Evolutionary conservation across 30 jellyfish, hydroid and myxozoan genomes (phyloP), one percentile per base, ranked within the genome.

Genomic region (Hydra vulgaris): DNA sequence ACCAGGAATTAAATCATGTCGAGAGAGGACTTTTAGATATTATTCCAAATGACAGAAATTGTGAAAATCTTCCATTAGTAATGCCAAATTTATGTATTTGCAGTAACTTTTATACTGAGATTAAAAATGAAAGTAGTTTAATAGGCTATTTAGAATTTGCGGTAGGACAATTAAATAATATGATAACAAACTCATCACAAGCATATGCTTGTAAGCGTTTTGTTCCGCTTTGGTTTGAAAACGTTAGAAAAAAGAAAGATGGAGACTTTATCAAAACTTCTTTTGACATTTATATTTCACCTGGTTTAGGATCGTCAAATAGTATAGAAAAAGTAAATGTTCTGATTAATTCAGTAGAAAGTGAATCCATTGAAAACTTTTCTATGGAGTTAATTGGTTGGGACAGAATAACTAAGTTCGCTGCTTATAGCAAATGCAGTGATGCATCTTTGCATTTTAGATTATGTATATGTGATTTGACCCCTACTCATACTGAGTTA

Each of bases 1-100:
- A 74, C 12, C 53, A 18, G 23, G 8, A 26, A 52, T 0, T 53
- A 24, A 16, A 69, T 19, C 16, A 27, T 55, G 82, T 73, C 8
- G 17, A 74, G 12, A 71, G 55, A 67, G 95, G 97, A 18, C 26
- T 90, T 26, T 56, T 82, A 0, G 83, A 75, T n/a, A 53, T 54
- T 4, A 77, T 90, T 19, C 86, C 95, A 5, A 81, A 85, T 8
- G 25, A 67, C 4, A 70, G 96, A 21, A 70, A 74, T 0, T 92
- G 98, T 77, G 74, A 72, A 15, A 94, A 87, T 66, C 85, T 87
- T 8, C 79, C 87, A 23, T 86, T 92, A 17, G 86, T 87, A 18
- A 54, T 87, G 83, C 96, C 98, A 19, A 83, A 83, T 53, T 71
- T 85, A 4, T 92, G 98, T 70, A 86, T 87, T 17, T 92, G 98